Evolutionary conservation across 2,888 invertebrate species (phyloP), one percentile per base, ranked within the genome.

Genomic region (Drosophila infuscata): DNA sequence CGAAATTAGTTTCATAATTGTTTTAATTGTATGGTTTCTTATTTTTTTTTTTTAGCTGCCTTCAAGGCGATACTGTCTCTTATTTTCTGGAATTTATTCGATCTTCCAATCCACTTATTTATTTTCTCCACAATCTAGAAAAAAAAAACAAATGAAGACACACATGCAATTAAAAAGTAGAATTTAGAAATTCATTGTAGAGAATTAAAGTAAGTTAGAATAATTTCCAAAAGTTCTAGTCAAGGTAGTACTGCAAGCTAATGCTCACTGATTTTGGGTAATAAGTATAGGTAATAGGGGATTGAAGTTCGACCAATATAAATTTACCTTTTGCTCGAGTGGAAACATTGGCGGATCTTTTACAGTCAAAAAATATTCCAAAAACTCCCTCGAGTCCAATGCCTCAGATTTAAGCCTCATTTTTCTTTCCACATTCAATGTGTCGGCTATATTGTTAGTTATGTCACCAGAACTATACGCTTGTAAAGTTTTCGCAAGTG

Each of bases 391-490:
- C 0, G 91, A 86, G 25, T 83, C 49, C 17, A 93, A 63, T 4
- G 90, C 74, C 5, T 80, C 68, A 7, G 64, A 63, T 11, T 74
- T 68, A 0, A 93, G 74, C 4, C 80, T 76, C 89, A 92, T 87
- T 66, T 83, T 81, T 20, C 93, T 82, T 17, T 76, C 67, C 25
- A 92, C 63, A 70, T 80, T 86, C 3, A 93, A 65, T 2, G 90
- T 90, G 11, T 82, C 62, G 5, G 76, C 58, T 29, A 93, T 69
- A 70, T 90, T 91, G 7, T 82, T 66, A 0, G 72, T 74, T 65
- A 95, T 93, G 65, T 91, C 88, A 0, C 92, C 94, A 25, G 91
- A 83, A 38, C 83, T 73, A 72, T 92, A 93, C 7, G 89, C 82
- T 33, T 88, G 87, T 5, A 93, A 80, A 3, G 91, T 85, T 70